Evolutionary conservation across 2,113 vertebrate species (phyloP), one percentile per base, ranked within the genome.

Genomic region (Maccullochella peelii): DNA sequence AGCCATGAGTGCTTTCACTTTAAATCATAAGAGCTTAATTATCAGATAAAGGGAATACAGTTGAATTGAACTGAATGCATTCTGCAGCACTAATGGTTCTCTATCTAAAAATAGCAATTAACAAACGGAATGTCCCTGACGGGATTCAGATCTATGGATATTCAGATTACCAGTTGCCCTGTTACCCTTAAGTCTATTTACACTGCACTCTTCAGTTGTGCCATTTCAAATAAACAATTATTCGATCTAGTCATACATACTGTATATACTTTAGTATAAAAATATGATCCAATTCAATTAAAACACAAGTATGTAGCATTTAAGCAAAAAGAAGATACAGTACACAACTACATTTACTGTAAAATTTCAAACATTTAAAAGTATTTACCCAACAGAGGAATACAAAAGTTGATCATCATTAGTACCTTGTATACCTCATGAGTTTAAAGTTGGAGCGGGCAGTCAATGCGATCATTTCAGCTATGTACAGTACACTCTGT

Each of bases 211-310:
- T 80, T 83, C 70, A 77, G 54, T 59, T 3, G 77, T 81, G 79
- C 72, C 55, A 73, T 87, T 87, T 88, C 87, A 91, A 90, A 86
- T 81, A 80, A 86, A 88, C 80, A 88, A 71, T 61, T 61, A 74
- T 81, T 69, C 27, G 82, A 94, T 93, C 85, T 92, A 86, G 85
- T 88, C 75, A 73, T 69, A 85, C 47, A 88, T 50, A 33, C 33
- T 33, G 33, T 33, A 88, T 80, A 87, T 84, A 76, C 62, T 88
- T 93, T 87, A 91, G 91, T 95, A 95, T 91, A 95, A 94, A 95
- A 95, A 95, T 93, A 93, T 80, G 66, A 90, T 94, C 88, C 65
- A 78, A 91, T 87, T 92, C 62, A 81, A 91, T 92, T 89, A 78
- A 79, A 91, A 76, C 70, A 88, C 87, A 88, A 85, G 73, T 75